These are phyloP conservation scores for Oxycera nigricornis DNA, from an alignment of 2,888 invertebrate species.

Conservation along the genomic window DNA sequence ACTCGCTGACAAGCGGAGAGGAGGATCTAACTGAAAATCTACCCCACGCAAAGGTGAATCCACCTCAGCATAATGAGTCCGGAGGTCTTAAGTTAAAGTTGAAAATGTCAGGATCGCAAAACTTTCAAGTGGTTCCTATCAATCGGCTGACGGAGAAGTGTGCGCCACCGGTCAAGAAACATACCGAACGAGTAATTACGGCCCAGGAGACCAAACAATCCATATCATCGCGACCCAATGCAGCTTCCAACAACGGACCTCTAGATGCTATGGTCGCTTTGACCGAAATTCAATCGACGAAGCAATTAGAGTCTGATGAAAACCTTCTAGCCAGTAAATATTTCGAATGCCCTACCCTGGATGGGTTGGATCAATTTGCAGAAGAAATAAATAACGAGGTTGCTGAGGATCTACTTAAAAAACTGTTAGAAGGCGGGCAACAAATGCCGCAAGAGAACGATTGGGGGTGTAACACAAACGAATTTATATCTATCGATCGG, in stretches of 20 bases:
- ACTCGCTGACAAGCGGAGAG: background rate
- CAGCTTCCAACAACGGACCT: background rate
- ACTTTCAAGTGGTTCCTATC: conserved; percentile 49
- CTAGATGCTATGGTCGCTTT: conserved; percentile 45
- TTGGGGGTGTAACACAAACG: conserved; percentile 59
- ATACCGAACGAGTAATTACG: conserved; percentile 45
- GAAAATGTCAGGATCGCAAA: conserved; percentile 49
- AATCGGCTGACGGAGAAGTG: conserved; percentile 30
- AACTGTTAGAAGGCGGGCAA: conserved; percentile 47
- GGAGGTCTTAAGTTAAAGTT: conserved; percentile 50
- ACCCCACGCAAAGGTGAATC: background rate
- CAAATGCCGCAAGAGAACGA: conserved; percentile 57
- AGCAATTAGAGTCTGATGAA: background rate
- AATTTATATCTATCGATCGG: conserved; percentile 70
- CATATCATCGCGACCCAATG: conserved; percentile 36
- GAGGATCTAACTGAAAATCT: background rate
- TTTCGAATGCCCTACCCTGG: conserved; percentile 52
- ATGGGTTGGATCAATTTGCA: conserved; percentile 50
- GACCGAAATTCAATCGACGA: conserved; percentile 41
- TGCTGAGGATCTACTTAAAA: conserved; percentile 49
- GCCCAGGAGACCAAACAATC: conserved; percentile 49
- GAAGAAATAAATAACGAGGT: conserved; percentile 49
- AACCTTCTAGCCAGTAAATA: conserved; percentile 48
- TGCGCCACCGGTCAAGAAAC: background rate
- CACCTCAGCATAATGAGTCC: conserved; percentile 3